Base-by-base conservation (phyloP, 2,797 vertebrate species). In the Gallinago nigripennis region DNA sequence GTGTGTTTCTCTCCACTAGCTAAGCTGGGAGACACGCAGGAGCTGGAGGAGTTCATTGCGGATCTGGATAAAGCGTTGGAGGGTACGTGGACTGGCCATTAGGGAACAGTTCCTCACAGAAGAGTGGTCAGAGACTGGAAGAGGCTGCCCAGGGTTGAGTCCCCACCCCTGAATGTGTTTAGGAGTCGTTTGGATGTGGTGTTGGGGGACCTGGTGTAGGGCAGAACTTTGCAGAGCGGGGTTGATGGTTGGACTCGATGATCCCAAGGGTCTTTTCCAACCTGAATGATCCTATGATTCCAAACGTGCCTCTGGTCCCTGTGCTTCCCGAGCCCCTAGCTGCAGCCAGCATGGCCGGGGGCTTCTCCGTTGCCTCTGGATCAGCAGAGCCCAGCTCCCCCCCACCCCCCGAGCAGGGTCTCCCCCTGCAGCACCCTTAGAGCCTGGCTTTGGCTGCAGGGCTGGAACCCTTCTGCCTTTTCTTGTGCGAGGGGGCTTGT, bases 31-130 rank as follows among this genome's bases (percentile, higher is more conserved):
- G 97, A 98, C 92, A 98, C 97, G 0, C 96, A 94, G n/a, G 97
- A 98, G 45, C 88, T 98, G 90, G 97, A 98, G 71, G 95, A 97
- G 58, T 98, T 97, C 96, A 98, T 98, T 1, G 97, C 97, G 0
- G 96, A 98, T 35, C 95, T 98, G 81, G 97, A 97, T 43, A 97
- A 95, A 69, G 94, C 54, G 6, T 20, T 98, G 82, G 85, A 94
- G 65, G 97, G 97, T 98, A 83, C 0, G 73, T 46, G 20, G 45
- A 46, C 45, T 19, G 20, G 45, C 11, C 45, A 46, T 46, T 20
- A 46, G 45, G 45, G 20, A 21, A 41, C 37, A 45, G 11, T 14
- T 41, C 39, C 15, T 41, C 39, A 14, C 39, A 98, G 45, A 41
- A 41, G 20, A 21, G 45, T 21, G 45, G 45, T 46, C 45, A 46